Conservation (phyloP, 92 coral and sea anemone genomes). For the Porites divaricata region DNA sequence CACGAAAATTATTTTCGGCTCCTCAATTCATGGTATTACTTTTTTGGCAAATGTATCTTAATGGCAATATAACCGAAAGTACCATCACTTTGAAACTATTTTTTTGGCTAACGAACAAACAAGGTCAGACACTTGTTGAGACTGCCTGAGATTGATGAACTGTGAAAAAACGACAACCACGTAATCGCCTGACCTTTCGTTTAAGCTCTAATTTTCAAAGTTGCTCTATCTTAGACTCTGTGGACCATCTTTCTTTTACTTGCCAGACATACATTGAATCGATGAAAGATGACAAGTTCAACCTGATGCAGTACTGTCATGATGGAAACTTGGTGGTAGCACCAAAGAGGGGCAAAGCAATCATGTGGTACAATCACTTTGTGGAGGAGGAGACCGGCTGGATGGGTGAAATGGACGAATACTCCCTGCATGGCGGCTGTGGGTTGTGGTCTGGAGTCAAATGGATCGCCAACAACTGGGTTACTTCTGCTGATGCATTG, state of each 20-base stretch:
- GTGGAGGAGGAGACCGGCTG: slow-evolving; percentile 87
- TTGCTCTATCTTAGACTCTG: no score
- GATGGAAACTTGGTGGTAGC: slow-evolving; percentile 73
- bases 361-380: slow-evolving; percentile 89
- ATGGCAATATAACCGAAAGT: no score
- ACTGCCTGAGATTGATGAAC: no score
- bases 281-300: slow-evolving; percentile 72
- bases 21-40: no score
- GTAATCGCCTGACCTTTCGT: no score
- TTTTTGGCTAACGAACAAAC: no score
- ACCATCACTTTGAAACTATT: no score
- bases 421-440: slow-evolving; percentile 86
- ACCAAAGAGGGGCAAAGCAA: slow-evolving; percentile 80
- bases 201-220: background rate
- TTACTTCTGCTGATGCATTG: slow-evolving; percentile 71
- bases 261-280: slow-evolving; percentile 43
- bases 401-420: slow-evolving; percentile 82
- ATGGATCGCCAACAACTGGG: slow-evolving; percentile 92
- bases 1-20: no score
- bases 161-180: no score
- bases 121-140: no score
- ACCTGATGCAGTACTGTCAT: slow-evolving; percentile 78
- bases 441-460: slow-evolving; percentile 74
- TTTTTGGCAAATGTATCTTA: no score
- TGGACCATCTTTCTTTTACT: background rate